phyloP scores from a whole-genome alignment of 2,888 invertebrate genomes.

The Campoplex capitator region DNA sequence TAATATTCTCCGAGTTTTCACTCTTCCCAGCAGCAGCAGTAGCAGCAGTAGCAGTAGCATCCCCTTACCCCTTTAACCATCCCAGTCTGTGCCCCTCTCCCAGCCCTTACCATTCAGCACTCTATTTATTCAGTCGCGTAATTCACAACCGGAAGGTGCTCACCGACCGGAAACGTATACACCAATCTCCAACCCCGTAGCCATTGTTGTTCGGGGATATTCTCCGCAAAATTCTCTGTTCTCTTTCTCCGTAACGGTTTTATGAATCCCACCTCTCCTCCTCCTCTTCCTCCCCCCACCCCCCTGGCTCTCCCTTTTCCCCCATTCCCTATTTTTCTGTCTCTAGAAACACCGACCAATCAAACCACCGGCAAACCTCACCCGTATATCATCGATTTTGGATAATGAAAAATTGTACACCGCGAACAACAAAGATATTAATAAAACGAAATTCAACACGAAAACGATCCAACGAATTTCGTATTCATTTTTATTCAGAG shows the following conservation, averaged over 20 bases:
- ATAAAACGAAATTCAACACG: not conserved
- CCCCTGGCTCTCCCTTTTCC: not conserved
- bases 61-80: not conserved
- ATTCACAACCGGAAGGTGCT: conserved; percentile 84
- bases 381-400: conserved; percentile 41
- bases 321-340: conserved; percentile 11
- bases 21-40: conserved; percentile 9
- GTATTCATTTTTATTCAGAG: not conserved
- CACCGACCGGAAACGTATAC: conserved; percentile 83
- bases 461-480: not conserved
- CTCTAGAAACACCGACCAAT: conserved; percentile 47
- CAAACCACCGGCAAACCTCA: conserved; percentile 40
- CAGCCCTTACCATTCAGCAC: conserved; percentile 53
- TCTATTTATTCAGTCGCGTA: conserved; percentile 83
- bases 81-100: not conserved
- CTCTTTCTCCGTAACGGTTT: conserved; percentile 34
- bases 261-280: not conserved
- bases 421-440: not conserved
- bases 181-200: conserved; percentile 72
- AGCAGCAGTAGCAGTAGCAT: conserved; percentile 1
- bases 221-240: conserved; percentile 64
- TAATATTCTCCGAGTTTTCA: conserved; percentile 59
- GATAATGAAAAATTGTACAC: conserved; percentile 53
- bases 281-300: no score
- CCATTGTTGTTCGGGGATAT: conserved; percentile 79